These are phyloP conservation scores for Amazona vittata DNA, from an alignment of 2,113 vertebrate species.

Conservation along the genomic window DNA sequence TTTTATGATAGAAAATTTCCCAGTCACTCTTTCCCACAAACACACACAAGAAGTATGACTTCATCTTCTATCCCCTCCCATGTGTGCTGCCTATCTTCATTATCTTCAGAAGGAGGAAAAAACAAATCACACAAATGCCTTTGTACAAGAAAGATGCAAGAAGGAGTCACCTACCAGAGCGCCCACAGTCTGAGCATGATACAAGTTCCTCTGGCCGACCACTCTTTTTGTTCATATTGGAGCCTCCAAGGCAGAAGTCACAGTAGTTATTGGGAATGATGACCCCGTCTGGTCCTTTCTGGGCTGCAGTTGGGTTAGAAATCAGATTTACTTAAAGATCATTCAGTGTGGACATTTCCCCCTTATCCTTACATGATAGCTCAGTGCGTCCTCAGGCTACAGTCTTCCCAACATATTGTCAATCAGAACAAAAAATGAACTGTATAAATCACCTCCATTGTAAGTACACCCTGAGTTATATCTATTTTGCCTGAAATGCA, in stretches of 20 bases:
- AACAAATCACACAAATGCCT: not conserved
- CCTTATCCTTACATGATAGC: not conserved
- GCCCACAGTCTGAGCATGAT: constrained; percentile 89
- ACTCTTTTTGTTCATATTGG: constrained; percentile 91
- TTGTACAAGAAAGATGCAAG: constrained; percentile 44
- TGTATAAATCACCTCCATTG: not conserved
- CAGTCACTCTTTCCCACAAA: constrained; percentile 10
- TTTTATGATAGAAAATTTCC: not conserved
- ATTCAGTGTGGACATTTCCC: not conserved
- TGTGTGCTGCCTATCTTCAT: not conserved
- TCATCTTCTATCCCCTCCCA: not conserved
- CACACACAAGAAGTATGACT: constrained; percentile 6
- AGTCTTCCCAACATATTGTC: not conserved
- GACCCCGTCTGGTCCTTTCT: constrained; percentile 89
- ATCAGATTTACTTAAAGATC: constrained; percentile 32
- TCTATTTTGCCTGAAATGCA: not conserved
- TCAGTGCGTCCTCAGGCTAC: not conserved
- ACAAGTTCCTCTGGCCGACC: constrained; percentile 93
- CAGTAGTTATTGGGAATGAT: constrained; percentile 95
- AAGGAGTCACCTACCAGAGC: constrained; percentile 86
- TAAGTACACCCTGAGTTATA: not conserved
- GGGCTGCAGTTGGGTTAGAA: constrained; percentile 78
- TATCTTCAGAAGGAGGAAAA: not conserved
- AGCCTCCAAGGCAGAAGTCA: constrained; percentile 95
- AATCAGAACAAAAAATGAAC: not conserved